These are phyloP conservation scores for Eilema depressum DNA, from an alignment of 2,888 invertebrate genomes.

Conservation along the genomic window DNA sequence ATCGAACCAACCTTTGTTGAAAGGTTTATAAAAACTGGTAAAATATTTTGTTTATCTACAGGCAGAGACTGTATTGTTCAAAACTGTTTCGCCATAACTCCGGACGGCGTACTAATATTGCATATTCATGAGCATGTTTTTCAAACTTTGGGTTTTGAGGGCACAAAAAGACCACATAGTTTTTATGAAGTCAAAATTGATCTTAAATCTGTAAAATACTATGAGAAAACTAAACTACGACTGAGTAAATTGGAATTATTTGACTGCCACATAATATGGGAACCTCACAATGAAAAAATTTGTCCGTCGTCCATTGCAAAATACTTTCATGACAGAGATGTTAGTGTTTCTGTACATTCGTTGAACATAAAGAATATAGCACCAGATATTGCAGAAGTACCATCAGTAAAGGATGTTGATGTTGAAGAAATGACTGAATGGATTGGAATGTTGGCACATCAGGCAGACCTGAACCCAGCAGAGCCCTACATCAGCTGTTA, in stretches of 20 bases:
- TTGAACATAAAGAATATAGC: constrained; percentile 55
- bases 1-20: constrained; percentile 70
- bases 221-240: constrained; percentile 57
- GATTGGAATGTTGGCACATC: constrained; percentile 74
- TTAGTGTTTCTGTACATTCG: constrained; percentile 59
- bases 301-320: constrained; percentile 81
- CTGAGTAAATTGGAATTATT: constrained; percentile 67
- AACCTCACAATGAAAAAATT: constrained; percentile 66
- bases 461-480: constrained; percentile 60
- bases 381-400: constrained; percentile 68
- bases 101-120: constrained; percentile 71
- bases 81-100: constrained; percentile 73
- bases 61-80: constrained; percentile 72
- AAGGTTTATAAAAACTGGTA: constrained; percentile 73
- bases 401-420: constrained; percentile 67
- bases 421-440: constrained; percentile 77
- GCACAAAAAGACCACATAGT: constrained; percentile 66
- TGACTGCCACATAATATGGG: constrained; percentile 72
- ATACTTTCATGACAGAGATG: constrained; percentile 70
- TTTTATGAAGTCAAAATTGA: constrained; percentile 73
- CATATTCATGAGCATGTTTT: constrained; percentile 70
- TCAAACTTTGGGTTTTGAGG: constrained; percentile 79
- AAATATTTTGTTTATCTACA: constrained; percentile 67
- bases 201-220: constrained; percentile 63
- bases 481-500: constrained; percentile 76